Percentiles rank a stretch among this genome's conserved stretches.
Conservation (phyloP, 2,888 invertebrate genomes). For the Serripes groenlandicus region DNA sequence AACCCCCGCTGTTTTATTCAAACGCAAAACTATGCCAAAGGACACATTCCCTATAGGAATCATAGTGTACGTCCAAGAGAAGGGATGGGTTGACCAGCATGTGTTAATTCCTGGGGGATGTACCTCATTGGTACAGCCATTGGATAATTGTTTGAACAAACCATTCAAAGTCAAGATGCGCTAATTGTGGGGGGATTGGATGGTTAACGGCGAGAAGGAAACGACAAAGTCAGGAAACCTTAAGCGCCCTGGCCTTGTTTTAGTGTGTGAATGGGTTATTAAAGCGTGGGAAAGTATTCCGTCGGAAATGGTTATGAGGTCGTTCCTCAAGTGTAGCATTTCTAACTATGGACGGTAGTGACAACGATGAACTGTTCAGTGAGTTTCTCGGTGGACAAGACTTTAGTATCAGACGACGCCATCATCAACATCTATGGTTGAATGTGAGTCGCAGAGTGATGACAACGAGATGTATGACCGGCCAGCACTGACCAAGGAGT, state of each 20-base stretch:
- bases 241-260: not conserved
- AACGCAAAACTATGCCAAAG: constrained; percentile 67
- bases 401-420: too few species aligned
- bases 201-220: not conserved
- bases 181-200: constrained; percentile 34
- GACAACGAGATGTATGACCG: too few species aligned
- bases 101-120: constrained; percentile 39
- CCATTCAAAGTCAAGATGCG: constrained; percentile 34
- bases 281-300: not conserved
- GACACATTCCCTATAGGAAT: constrained; percentile 54
- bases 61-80: constrained; percentile 40
- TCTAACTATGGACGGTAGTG: not conserved
- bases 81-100: constrained; percentile 63
- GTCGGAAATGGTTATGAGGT: not conserved
- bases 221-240: not conserved
- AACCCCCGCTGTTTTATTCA: too few species aligned
- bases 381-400: too few species aligned
- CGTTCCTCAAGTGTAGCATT: constrained; percentile 1
- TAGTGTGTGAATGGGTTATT: not conserved
- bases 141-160: constrained; percentile 35
- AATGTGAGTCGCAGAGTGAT: too few species aligned
- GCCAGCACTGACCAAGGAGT: too few species aligned
- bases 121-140: constrained; percentile 35
- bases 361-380: not conserved
- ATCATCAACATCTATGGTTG: too few species aligned